Conservation (phyloP, 2,113 vertebrate genomes). For the Tupaia chinensis region DNA sequence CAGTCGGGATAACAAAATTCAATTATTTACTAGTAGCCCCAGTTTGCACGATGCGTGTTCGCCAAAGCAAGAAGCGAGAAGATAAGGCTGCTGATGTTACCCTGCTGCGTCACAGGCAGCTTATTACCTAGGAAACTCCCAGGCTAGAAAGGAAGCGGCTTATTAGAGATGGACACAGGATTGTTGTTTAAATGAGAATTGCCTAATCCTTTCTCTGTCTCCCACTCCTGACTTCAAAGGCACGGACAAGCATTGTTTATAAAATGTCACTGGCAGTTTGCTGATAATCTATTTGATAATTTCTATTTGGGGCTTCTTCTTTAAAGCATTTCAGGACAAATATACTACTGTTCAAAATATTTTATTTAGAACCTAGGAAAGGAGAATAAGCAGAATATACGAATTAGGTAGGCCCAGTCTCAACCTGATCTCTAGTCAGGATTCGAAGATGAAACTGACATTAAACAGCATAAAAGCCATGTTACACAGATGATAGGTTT, state of each 20-base stretch:
- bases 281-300: constrained; percentile 36
- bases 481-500: not conserved
- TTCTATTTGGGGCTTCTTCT: not conserved
- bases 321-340: not conserved
- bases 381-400: not conserved
- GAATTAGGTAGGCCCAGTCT: not conserved
- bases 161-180: not conserved
- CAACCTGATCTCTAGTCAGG: not conserved
- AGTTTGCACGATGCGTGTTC: not conserved
- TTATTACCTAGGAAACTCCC: constrained; percentile 55
- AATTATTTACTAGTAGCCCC: not conserved
- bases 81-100: not conserved
- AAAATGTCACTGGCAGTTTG: constrained; percentile 25
- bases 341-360: not conserved
- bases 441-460: not conserved
- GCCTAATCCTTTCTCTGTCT: constrained; percentile 26
- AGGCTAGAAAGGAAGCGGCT: constrained; percentile 35
- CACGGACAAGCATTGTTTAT: constrained; percentile 52
- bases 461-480: not conserved
- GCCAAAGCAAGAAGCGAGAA: not conserved
- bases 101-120: not conserved
- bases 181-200: not conserved
- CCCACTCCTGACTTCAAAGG: not conserved
- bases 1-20: constrained; percentile 15
- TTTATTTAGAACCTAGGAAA: constrained; percentile 33